Base-by-base conservation (phyloP, 1,140 invertebrate genomes). In the Bacillus rossius region DNA sequence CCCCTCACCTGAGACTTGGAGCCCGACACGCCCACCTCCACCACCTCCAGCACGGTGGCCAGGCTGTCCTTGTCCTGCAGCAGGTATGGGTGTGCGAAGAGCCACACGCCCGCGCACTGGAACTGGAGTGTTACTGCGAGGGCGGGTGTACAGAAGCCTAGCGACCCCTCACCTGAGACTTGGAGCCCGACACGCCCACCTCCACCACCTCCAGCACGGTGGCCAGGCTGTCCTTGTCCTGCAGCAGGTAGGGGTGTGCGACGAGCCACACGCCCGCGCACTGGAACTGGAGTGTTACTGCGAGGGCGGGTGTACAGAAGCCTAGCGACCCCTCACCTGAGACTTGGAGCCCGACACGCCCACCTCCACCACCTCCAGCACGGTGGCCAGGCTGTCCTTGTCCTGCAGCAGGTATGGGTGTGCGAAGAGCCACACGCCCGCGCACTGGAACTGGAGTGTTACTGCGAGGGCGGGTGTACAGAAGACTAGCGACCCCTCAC, bases 191-290 rank as follows among this genome's bases (percentile, higher is more conserved):
- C 47, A 99, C 93, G 56, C 97, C 97, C 7, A 99, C 81, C 74
- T 99, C 97, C 2, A 98, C 91, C 0, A 98, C 95, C 77, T 99
- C 94, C 41, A 99, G 79, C 8, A 99, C 89, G 48, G 89, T 93
- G 57, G 88, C 85, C 2, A 99, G 79, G 75, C 92, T 96, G 68
- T 96, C 92, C 64, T 92, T 88, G 73, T 98, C 95, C 69, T 91
- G 85, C 55, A 96, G 78, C 38, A 97, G 78, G 72, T 87, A 88
- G 19, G 87, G 89, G 80, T 92, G 91, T 57, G 92, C 87, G 51
- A 92, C 83, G 42, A 99, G 79, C 96, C 97, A 99, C 29, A 91
- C 85, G 8, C 88, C 88, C 29, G 96, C 85, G 71, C 94, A 96
- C 47, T 87, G 84, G 75, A 94, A 97, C n/a, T n/a, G n/a, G n/a